phyloP scores from a whole-genome alignment of 2,888 invertebrate species.

The Rhagonycha lutea region DNA sequence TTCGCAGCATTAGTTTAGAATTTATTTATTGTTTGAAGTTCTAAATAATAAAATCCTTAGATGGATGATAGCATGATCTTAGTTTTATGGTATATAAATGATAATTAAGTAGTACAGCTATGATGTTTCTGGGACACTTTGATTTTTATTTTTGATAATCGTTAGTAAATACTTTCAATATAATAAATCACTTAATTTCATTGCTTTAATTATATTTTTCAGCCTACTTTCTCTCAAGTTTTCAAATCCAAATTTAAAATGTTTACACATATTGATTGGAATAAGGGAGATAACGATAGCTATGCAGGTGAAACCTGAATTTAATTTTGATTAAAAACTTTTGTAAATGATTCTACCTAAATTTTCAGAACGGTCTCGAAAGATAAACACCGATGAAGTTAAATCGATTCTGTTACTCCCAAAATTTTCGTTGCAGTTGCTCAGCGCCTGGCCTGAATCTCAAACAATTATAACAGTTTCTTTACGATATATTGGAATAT shows the following conservation, averaged over 20 bases:
- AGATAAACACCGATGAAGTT: background rate
- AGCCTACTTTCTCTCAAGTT: too few relatives aligned
- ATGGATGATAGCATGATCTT: too few relatives aligned
- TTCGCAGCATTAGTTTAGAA: too few relatives aligned
- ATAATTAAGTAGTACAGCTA: too few relatives aligned
- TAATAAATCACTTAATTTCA: too few relatives aligned
- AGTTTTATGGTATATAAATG: too few relatives aligned
- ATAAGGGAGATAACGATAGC: background rate
- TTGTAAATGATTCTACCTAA: background rate
- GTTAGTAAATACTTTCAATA: too few relatives aligned
- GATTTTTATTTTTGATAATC: too few relatives aligned
- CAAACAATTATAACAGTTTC: background rate
- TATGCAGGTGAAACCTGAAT: background rate
- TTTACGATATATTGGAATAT: background rate
- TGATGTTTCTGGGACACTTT: too few relatives aligned
- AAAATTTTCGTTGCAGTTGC: background rate
- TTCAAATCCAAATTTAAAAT: background rate
- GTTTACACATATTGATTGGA: background rate
- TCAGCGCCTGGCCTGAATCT: background rate
- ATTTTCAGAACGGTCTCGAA: background rate
- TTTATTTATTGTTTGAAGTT: too few relatives aligned
- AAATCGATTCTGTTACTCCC: background rate
- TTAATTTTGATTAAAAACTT: background rate
- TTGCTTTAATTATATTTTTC: too few relatives aligned
- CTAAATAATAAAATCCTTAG: too few relatives aligned